phyloP scores from a whole-genome alignment of 1,140 invertebrate genomes.

The Druon quercuslanigerum region DNA sequence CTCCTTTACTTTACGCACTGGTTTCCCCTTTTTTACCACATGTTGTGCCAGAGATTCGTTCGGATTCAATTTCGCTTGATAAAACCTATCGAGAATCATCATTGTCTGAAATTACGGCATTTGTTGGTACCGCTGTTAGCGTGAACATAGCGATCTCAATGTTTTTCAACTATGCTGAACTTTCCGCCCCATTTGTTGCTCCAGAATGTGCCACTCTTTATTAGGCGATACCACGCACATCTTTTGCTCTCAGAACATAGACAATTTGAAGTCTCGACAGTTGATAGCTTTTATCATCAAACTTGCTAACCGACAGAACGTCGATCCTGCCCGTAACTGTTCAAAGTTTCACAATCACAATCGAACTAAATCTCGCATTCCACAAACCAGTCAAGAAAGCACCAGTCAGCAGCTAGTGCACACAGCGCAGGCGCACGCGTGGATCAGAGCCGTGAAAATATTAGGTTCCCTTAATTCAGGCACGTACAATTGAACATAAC shows the following conservation, averaged over 20 bases:
- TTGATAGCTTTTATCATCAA: conserved; percentile 57
- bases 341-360: too few species aligned
- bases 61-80: conserved; percentile 46
- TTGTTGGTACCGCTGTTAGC: conserved; percentile 60
- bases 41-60: conserved; percentile 62
- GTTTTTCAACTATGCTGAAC: conserved; percentile 51
- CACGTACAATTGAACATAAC: too few species aligned
- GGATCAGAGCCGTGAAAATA: too few species aligned
- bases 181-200: background rate
- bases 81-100: conserved; percentile 62
- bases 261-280: conserved; percentile 65
- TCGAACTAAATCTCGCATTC: too few species aligned
- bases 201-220: background rate
- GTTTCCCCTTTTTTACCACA: conserved; percentile 63
- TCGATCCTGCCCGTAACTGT: conserved; percentile 30
- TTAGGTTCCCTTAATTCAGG: too few species aligned
- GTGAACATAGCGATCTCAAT: conserved; percentile 61
- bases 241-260: conserved; percentile 58
- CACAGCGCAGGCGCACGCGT: too few species aligned
- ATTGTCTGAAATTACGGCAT: conserved; percentile 64
- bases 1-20: conserved; percentile 65
- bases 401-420: too few species aligned
- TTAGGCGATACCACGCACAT: conserved; percentile 13
- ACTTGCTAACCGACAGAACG: conserved; percentile 44
- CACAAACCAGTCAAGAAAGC: too few species aligned